These are phyloP conservation scores for Petrolisthes cinctipes DNA, from an alignment of 2,888 invertebrate species.

Conservation along the genomic window DNA sequence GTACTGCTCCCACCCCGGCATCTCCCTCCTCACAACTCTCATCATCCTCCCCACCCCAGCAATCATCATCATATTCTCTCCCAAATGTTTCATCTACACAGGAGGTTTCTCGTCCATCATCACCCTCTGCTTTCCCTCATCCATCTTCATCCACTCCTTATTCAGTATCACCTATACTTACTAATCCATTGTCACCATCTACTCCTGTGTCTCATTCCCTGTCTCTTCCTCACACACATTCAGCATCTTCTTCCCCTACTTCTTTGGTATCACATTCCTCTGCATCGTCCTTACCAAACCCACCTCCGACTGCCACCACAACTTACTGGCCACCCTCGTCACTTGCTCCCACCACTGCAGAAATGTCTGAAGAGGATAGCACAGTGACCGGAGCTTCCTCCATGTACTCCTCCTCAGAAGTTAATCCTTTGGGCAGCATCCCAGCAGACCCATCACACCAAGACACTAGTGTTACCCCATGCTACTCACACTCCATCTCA, in stretches of 20 bases:
- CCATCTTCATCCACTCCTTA: neutral
- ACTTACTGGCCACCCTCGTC: neutral
- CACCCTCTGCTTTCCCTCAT: neutral
- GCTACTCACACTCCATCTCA: neutral
- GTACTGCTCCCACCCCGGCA: neutral
- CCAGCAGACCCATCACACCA: constrained; percentile 18
- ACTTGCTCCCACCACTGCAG: constrained; percentile 6
- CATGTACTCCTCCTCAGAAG: constrained; percentile 26
- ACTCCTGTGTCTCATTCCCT: neutral
- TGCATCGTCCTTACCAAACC: neutral
- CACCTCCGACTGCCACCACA: constrained; percentile 14
- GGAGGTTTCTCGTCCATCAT: constrained; percentile 21
- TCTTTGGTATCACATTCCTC: constrained; percentile 6
- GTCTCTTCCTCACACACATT: neutral
- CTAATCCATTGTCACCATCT: neutral
- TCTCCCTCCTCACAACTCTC: neutral
- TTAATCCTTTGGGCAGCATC: constrained; percentile 19
- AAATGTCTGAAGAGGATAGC: constrained; percentile 12
- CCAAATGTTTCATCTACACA: constrained; percentile 15
- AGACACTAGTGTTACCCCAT: neutral
- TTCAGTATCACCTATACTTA: constrained; percentile 5
- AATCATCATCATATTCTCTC: constrained; percentile 1
- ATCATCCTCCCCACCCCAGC: constrained; percentile 3
- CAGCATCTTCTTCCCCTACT: neutral
- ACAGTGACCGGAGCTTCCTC: constrained; percentile 24